Base-by-base conservation (phyloP, 92 coral and sea anemone species). In the Zoanthus gigantus region DNA sequence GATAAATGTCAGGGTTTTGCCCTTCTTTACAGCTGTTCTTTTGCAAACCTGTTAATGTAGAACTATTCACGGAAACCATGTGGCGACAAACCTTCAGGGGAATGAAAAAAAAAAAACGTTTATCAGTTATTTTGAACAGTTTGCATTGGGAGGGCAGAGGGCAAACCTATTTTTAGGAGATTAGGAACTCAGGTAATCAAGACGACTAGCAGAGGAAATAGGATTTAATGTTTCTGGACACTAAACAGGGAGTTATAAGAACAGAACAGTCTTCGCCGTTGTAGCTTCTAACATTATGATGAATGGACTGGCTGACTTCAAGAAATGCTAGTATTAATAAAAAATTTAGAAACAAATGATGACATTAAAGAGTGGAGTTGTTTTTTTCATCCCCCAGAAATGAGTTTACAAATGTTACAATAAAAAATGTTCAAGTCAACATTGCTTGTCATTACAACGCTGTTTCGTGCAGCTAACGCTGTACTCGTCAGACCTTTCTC, bases 31-130 rank as follows among this genome's bases (percentile, higher is more conserved):
- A 30, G 17, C 14, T 2, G 2, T 37, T 37, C 4, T 5, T 69
- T 69, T 16, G 74, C 7, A 69, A 44, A 30, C 9, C 31, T 69
- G 74, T 30, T 69, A 69, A 29, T 31, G 57, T 71, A 48, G 29
- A 63, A 28, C 42, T 23, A 65, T 60, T 81, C 85, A 81, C 85
- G 85, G 85, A 81, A 66, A 32, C 47, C 74, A 30, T 68, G 42
- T 81, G 45, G 72, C 23, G 9, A 81, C 15, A 67, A 29, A 16
- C 7, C 16, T 56, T 37, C 15, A 47, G 34, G 12, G 42, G 42
- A 37, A 37, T 37, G 29, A 23, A 16, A 46, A 47, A 2, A 47
- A 2, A 10, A 47, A 0, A 16, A 14, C 15, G 85, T 44, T 66
- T 10, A 63, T 66, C 56, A 46, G 45, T 44, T 48, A 42, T 18